Conservation (phyloP, 2,797 vertebrate genomes). For the Gymnocypris eckloni region DNA sequence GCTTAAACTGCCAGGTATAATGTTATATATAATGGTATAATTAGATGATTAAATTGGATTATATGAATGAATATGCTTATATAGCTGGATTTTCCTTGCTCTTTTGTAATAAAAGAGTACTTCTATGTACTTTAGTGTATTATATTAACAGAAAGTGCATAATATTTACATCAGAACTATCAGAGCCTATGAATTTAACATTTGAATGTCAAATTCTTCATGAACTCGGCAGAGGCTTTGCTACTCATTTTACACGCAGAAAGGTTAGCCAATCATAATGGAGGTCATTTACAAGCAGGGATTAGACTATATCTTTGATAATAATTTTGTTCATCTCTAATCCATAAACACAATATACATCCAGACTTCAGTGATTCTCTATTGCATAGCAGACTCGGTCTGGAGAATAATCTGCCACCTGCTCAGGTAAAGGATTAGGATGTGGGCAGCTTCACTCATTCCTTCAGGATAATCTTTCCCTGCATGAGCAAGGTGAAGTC, state of each 20-base stretch:
- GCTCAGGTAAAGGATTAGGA: constrained; percentile 46
- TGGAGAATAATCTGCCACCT: constrained; percentile 33
- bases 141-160: not conserved
- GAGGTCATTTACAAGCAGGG: not conserved
- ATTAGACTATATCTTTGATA: not conserved
- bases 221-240: not conserved
- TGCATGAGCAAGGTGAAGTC: constrained; percentile 13
- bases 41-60: not conserved
- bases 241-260: not conserved
- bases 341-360: not conserved
- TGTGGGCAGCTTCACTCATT: constrained; percentile 18
- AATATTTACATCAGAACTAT: not conserved
- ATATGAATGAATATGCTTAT: not conserved
- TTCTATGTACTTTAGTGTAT: not conserved
- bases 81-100: not conserved
- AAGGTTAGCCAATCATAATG: not conserved
- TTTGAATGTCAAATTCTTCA: not conserved
- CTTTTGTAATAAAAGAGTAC: not conserved
- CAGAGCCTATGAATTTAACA: not conserved
- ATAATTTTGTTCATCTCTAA: not conserved
- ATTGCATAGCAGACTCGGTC: constrained; percentile 8
- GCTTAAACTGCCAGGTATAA: not conserved
- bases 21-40: no score
- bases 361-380: not conserved
- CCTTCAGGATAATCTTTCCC: constrained; percentile 48